These are phyloP conservation scores for Brachypalpus laphriformis DNA, from an alignment of 2,888 invertebrate species.

Conservation along the genomic window DNA sequence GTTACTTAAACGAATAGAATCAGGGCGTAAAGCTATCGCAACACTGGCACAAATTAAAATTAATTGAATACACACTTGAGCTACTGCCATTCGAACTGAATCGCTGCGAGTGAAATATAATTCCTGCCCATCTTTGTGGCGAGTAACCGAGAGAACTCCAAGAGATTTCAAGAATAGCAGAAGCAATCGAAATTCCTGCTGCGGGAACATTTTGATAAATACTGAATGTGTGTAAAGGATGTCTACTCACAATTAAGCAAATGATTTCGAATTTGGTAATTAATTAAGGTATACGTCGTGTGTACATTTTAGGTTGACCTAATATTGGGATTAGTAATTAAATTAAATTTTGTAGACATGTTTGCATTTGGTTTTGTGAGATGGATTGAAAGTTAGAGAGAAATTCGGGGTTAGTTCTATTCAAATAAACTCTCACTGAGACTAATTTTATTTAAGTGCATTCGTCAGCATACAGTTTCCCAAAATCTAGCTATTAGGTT, in stretches of 20 bases:
- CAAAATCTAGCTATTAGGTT: too few species aligned
- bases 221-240: neutral
- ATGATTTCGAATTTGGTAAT: neutral
- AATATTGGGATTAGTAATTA: neutral
- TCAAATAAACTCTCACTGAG: too few species aligned
- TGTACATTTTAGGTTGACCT: neutral
- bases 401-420: too few species aligned
- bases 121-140: neutral
- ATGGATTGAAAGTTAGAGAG: too few species aligned
- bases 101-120: conserved; percentile 21
- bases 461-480: too few species aligned
- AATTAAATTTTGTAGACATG: neutral
- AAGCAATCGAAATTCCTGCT: conserved; percentile 8
- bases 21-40: neutral
- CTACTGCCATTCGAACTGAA: conserved; percentile 24
- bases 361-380: conserved; percentile 24
- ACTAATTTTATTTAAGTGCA: too few species aligned
- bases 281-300: neutral
- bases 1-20: neutral
- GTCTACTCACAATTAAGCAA: neutral
- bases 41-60: neutral
- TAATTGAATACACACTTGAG: conserved; percentile 8
- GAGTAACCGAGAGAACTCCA: conserved; percentile 31
- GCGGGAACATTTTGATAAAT: neutral
- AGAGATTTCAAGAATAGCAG: neutral